phyloP scores from a whole-genome alignment of 2,113 vertebrate species.

The Chamaea fasciata region DNA sequence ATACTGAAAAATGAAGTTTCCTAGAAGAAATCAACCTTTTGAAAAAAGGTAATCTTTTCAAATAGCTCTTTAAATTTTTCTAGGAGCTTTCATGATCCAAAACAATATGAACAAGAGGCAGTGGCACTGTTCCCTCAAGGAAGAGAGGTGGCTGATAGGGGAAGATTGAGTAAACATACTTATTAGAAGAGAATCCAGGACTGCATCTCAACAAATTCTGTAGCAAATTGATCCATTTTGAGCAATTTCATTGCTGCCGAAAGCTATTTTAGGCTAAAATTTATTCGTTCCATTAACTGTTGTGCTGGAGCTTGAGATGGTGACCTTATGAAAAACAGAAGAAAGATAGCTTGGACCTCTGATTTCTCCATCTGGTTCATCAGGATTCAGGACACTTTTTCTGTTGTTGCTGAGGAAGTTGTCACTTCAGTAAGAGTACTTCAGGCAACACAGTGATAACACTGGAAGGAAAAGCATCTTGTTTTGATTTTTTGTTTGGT shows the following conservation, averaged over 20 bases:
- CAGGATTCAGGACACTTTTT: not conserved
- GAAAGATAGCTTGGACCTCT: not conserved
- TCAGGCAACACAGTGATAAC: not conserved
- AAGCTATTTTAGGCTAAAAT: not conserved
- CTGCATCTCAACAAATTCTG: not conserved
- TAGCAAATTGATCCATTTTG: not conserved
- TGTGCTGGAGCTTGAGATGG: not conserved
- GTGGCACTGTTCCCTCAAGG: not conserved
- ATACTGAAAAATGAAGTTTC: not conserved
- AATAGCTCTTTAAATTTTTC: not conserved
- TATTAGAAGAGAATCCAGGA: not conserved
- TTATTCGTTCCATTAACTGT: not conserved
- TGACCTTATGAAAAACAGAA: not conserved
- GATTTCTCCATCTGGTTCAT: not conserved
- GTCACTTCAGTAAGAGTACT: not conserved
- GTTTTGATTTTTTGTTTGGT: not conserved
- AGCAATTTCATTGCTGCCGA: not conserved
- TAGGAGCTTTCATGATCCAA: not conserved
- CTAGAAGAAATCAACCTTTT: not conserved
- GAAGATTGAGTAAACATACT: not conserved
- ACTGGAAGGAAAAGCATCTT: not conserved
- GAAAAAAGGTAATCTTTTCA: not conserved
- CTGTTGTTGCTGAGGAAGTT: not conserved
- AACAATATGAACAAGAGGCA: not conserved
- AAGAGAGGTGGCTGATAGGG: not conserved